phyloP scores from a whole-genome alignment of 37 sponge, comb jelly and placozoan genomes.

The Amphimedon queenslandica region DNA sequence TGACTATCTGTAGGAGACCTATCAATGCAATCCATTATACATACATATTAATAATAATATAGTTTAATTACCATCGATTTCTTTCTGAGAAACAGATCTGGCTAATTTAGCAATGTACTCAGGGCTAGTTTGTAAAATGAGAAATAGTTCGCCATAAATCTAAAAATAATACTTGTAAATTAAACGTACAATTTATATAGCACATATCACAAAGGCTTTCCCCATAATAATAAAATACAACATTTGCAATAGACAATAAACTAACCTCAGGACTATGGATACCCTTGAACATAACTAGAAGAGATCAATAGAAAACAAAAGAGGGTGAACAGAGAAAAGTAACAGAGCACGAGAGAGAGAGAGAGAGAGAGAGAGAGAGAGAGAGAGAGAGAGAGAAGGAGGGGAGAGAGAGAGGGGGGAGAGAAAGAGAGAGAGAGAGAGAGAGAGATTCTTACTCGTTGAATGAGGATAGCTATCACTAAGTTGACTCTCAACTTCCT shows the following conservation, averaged over 20 bases:
- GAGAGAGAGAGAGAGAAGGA: neutral
- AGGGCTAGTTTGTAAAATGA: conserved; percentile 83
- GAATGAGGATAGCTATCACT: conserved; percentile 1
- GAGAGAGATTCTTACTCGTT: neutral
- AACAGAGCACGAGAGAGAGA: conserved; percentile 11
- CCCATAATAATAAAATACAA: neutral
- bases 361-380: conserved; percentile 14
- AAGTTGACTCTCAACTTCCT: too few relatives aligned
- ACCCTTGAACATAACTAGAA: conserved; percentile 1
- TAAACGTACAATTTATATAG: neutral
- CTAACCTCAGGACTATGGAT: conserved; percentile 16
- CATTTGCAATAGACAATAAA: neutral
- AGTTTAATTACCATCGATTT: conserved; percentile 73
- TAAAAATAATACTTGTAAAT: too few relatives aligned
- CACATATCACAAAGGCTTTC: neutral
- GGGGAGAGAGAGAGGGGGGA: neutral
- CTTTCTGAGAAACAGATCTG: conserved; percentile 68
- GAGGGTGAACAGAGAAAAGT: neutral
- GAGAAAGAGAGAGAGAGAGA: neutral
- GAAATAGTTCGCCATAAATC: conserved; percentile 79
- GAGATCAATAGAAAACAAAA: neutral
- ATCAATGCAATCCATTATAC: neutral
- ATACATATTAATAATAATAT: neutral
- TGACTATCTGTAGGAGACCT: conserved; percentile 82
- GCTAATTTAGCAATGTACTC: conserved; percentile 82